Evolutionary conservation across 2,888 invertebrate genomes (phyloP).

Genomic region (Machimus atricapillus): DNA sequence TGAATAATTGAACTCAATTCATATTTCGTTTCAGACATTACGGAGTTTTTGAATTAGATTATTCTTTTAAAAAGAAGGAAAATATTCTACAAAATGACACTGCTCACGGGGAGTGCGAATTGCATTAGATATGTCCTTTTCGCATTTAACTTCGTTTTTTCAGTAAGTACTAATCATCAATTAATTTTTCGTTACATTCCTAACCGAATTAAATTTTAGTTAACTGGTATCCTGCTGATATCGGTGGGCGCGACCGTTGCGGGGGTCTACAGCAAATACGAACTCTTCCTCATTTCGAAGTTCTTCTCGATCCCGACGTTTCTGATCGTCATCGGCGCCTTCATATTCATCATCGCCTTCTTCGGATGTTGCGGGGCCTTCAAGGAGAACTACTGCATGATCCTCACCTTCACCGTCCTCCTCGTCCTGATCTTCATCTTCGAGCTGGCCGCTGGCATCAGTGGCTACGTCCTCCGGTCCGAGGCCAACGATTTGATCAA

Average conservation of each 20-base stretch:
- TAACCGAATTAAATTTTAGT: conserved; percentile 64
- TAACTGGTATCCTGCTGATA: conserved; percentile 80
- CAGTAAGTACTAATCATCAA: conserved; percentile 67
- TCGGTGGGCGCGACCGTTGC: conserved; percentile 76
- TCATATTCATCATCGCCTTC: conserved; percentile 78
- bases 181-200: not conserved
- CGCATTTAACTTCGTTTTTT: conserved; percentile 75
- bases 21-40: not conserved
- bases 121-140: conserved; percentile 76
- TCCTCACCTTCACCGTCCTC: conserved; percentile 74
- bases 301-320: conserved; percentile 78
- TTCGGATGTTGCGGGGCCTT: conserved; percentile 90
- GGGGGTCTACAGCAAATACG: conserved; percentile 71
- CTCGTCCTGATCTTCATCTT: conserved; percentile 76
- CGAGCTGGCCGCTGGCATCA: conserved; percentile 79
- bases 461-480: conserved; percentile 70
- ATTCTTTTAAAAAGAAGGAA: not conserved
- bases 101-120: conserved; percentile 64
- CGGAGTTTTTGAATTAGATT: not conserved
- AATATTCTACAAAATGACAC: conserved; percentile 56
- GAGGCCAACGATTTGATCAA: conserved; percentile 67
- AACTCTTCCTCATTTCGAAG: conserved; percentile 71
- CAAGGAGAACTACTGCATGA: conserved; percentile 83
- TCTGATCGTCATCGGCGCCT: conserved; percentile 73
- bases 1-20: not conserved